These are phyloP conservation scores for Crotalus horridus DNA, from an alignment of 2,113 vertebrate species.

Conservation along the genomic window DNA sequence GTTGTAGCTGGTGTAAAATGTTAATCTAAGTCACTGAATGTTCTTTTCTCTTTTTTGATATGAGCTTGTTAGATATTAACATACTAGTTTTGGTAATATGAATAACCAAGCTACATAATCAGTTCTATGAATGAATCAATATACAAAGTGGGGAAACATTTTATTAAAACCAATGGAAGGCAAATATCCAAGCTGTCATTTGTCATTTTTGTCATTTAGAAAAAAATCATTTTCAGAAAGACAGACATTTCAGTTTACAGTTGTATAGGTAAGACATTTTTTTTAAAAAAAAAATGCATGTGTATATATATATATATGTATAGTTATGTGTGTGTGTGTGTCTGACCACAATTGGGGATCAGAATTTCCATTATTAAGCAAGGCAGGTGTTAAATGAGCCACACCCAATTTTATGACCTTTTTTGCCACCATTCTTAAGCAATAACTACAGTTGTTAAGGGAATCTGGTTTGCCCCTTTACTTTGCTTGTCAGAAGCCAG, in stretches of 20 bases:
- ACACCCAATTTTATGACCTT: neutral
- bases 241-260: neutral
- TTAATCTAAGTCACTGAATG: neutral
- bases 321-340: neutral
- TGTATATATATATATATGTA: neutral
- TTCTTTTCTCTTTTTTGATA: neutral
- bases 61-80: neutral
- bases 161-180: neutral
- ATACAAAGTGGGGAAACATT: neutral
- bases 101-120: neutral
- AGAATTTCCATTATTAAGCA: neutral
- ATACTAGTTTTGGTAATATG: neutral
- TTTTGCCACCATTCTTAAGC: neutral
- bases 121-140: neutral
- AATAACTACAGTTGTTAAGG: neutral
- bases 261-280: neutral
- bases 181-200: neutral
- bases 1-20: neutral
- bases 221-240: neutral
- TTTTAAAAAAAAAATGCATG: neutral
- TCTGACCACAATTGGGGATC: neutral
- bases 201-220: neutral
- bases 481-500: too few relatives aligned
- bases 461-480: neutral
- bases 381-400: neutral